phyloP scores from a whole-genome alignment of 64 coral and sea anemone genomes.

The Pocillopora verrucosa region DNA sequence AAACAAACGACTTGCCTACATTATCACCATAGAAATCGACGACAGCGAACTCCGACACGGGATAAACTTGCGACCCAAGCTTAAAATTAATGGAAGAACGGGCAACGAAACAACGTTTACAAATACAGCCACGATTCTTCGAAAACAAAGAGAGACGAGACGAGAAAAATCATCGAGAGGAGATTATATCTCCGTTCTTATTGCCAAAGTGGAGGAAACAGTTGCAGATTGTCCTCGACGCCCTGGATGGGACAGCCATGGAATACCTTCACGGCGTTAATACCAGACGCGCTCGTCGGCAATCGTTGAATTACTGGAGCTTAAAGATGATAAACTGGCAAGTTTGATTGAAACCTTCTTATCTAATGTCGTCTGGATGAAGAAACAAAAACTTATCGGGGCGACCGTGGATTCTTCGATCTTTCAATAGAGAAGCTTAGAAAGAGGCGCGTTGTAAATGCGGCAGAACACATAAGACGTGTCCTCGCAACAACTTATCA shows the following conservation, averaged over 20 bases:
- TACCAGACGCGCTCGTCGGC: constrained; percentile 12
- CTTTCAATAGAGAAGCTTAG: constrained; percentile 11
- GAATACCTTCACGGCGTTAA: not conserved
- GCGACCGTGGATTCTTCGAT: not conserved
- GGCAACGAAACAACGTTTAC: not conserved
- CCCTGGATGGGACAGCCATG: constrained; percentile 11
- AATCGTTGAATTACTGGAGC: constrained; percentile 8
- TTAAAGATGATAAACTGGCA: constrained; percentile 12
- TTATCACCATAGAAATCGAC: not conserved
- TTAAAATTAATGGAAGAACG: constrained; percentile 13
- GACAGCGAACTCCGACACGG: not conserved
- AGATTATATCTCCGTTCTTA: constrained; percentile 12
- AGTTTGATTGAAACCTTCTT: not conserved
- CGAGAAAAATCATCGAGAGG: not conserved
- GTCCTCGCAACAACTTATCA: constrained; percentile 14
- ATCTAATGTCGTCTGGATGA: constrained; percentile 7
- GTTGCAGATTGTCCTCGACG: constrained; percentile 5
- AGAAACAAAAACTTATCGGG: not conserved
- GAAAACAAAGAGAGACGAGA: not conserved
- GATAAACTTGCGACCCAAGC: not conserved
- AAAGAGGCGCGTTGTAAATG: constrained; percentile 5
- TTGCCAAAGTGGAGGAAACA: constrained; percentile 27
- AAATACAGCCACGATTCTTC: not conserved
- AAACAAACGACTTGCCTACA: constrained; percentile 26
- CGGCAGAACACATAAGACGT: not conserved